Conservation (phyloP, 2,888 invertebrate genomes). For the Steromphala cineraria region DNA sequence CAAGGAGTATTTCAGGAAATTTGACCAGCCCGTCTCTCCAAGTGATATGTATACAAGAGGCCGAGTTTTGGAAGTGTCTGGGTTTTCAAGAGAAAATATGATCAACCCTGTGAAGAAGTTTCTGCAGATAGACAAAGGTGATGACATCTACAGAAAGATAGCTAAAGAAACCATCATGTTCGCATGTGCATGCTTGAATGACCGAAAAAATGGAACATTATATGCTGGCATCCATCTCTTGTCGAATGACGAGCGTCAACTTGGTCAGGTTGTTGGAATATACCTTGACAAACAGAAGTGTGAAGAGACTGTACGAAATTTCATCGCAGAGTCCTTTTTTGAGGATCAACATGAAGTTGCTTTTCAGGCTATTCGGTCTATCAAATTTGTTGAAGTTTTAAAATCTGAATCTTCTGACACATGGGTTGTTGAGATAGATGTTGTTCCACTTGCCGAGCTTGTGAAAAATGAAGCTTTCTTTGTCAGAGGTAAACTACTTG, state of each 20-base stretch:
- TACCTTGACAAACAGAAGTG: constrained; percentile 25
- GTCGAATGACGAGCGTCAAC: not conserved
- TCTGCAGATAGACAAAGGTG: not conserved
- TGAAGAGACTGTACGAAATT: constrained; percentile 23
- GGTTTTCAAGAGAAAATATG: constrained; percentile 19
- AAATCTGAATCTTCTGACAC: not conserved
- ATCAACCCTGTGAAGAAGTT: constrained; percentile 28
- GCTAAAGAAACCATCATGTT: constrained; percentile 24
- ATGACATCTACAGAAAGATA: not conserved
- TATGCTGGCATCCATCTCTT: constrained; percentile 40
- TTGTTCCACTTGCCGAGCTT: constrained; percentile 33
- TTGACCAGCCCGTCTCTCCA: constrained; percentile 11
- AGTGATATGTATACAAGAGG: constrained; percentile 15
- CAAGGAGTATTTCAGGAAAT: constrained; percentile 23
- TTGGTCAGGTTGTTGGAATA: constrained; percentile 44
- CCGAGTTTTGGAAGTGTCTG: not conserved
- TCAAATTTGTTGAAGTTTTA: constrained; percentile 45
- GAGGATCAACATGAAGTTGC: constrained; percentile 36
- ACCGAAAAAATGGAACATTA: constrained; percentile 31
- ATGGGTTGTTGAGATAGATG: constrained; percentile 47
- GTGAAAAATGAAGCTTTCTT: constrained; percentile 35
- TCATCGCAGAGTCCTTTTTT: constrained; percentile 30
- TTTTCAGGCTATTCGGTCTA: constrained; percentile 37
- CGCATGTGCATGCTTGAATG: constrained; percentile 43
- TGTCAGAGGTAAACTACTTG: not conserved